Conservation (phyloP, 2,113 vertebrate genomes). For the Ciconia boyciana region DNA sequence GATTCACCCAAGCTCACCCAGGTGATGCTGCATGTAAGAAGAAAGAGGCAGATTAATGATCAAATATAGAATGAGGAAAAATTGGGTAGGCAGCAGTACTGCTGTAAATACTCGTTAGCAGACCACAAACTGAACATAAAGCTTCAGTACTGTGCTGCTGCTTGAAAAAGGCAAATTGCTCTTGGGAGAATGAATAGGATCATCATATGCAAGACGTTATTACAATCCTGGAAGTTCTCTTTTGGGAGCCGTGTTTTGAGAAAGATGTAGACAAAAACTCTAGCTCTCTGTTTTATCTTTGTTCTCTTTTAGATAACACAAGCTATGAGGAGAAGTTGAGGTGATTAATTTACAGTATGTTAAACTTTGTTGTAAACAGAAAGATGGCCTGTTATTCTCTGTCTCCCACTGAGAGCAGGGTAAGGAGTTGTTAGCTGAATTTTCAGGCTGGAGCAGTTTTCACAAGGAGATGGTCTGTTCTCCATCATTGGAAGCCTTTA, state of each 20-base stretch:
- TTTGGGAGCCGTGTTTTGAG: not conserved
- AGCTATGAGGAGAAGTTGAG: not conserved
- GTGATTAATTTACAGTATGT: not conserved
- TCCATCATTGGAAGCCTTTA: not conserved
- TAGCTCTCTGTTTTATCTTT: not conserved
- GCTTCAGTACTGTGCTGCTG: not conserved
- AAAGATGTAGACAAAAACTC: not conserved
- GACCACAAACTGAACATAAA: not conserved
- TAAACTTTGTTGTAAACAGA: not conserved
- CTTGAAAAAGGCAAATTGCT: not conserved
- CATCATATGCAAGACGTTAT: not conserved
- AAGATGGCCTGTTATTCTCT: not conserved
- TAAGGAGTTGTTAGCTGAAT: not conserved
- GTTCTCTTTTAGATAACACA: not conserved
- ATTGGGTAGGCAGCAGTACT: not conserved
- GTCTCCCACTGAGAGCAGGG: not conserved
- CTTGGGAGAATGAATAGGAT: not conserved
- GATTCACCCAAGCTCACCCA: not conserved
- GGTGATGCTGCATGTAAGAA: not conserved
- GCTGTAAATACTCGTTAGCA: not conserved
- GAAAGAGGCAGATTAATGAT: not conserved
- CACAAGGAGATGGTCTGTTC: not conserved
- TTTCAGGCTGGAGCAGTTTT: not conserved
- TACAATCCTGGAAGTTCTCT: not conserved
- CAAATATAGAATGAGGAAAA: not conserved